These are phyloP conservation scores for Pycnonotus jocosus DNA, from an alignment of 2,113 vertebrate genomes.

Conservation along the genomic window DNA sequence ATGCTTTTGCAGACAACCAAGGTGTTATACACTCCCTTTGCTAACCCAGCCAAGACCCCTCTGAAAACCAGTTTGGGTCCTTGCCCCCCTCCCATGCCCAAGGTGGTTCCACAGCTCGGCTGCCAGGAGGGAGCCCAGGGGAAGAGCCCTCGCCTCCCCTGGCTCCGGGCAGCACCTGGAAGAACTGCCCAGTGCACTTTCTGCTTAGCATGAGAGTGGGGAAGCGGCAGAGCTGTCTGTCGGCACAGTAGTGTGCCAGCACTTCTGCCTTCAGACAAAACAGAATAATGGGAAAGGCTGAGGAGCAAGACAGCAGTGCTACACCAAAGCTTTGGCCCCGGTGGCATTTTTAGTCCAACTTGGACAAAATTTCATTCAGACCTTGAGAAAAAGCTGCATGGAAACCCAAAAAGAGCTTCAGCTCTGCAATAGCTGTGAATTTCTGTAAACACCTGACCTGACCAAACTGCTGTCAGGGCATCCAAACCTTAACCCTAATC, in stretches of 20 bases:
- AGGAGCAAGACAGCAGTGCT: not conserved
- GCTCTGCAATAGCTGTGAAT: not conserved
- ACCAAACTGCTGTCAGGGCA: not conserved
- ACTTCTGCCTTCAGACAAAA: not conserved
- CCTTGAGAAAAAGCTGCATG: not conserved
- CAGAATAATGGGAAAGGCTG: not conserved
- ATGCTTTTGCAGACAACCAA: not conserved
- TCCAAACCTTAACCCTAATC: not conserved
- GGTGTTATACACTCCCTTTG: not conserved
- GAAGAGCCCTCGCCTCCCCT: not conserved
- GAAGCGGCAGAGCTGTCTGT: not conserved
- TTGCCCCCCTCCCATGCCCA: not conserved
- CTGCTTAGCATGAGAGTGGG: not conserved
- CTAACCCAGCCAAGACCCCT: not conserved
- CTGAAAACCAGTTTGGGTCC: not conserved
- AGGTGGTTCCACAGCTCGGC: not conserved
- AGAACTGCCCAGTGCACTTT: constrained; percentile 41
- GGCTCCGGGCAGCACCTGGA: constrained; percentile 20
- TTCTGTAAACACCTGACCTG: not conserved
- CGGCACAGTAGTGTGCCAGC: not conserved
- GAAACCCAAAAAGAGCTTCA: not conserved
- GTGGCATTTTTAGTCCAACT: not conserved
- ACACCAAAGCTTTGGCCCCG: not conserved
- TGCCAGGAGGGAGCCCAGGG: not conserved
- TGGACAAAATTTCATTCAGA: not conserved